phyloP scores from a whole-genome alignment of 2,888 invertebrate genomes.

The Drosophila neotestacea region DNA sequence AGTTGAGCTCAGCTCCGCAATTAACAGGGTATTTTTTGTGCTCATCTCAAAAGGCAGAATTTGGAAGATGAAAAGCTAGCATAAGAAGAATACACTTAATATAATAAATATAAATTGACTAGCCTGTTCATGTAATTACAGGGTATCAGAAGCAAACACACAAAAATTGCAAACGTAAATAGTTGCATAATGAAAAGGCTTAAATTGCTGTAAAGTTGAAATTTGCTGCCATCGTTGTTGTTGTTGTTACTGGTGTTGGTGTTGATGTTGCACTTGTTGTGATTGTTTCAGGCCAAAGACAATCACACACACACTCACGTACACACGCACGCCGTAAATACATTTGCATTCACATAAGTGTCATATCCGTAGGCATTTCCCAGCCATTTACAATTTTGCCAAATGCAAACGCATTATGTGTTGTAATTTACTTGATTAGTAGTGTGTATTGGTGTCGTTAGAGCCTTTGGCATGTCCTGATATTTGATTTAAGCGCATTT shows the following conservation, averaged over 20 bases:
- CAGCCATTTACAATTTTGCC: conserved; percentile 37
- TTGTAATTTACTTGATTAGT: conserved; percentile 47
- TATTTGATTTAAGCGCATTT: not conserved
- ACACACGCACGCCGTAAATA: not conserved
- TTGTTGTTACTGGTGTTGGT: conserved; percentile 11
- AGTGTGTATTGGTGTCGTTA: conserved; percentile 11
- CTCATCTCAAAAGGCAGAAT: not conserved
- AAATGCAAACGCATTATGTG: conserved; percentile 48
- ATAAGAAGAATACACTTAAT: no score
- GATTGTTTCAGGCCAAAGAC: conserved; percentile 20
- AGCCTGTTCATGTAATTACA: not conserved
- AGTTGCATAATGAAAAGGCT: conserved; percentile 61
- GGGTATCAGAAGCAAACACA: conserved; percentile 13
- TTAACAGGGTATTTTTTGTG: not conserved
- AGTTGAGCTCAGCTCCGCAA: not conserved
- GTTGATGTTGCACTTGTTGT: conserved; percentile 10
- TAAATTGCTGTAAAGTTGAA: conserved; percentile 26
- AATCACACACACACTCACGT: not conserved
- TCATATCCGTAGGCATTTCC: conserved; percentile 11
- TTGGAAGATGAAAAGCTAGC: no score
- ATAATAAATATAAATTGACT: no score
- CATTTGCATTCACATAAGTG: not conserved
- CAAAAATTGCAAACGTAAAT: conserved; percentile 37
- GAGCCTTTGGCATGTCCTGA: conserved; percentile 15
- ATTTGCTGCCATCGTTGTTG: conserved; percentile 2